These are phyloP conservation scores for Brachionus paranguensis DNA, from an alignment of 1,140 invertebrate species.

Conservation along the genomic window DNA sequence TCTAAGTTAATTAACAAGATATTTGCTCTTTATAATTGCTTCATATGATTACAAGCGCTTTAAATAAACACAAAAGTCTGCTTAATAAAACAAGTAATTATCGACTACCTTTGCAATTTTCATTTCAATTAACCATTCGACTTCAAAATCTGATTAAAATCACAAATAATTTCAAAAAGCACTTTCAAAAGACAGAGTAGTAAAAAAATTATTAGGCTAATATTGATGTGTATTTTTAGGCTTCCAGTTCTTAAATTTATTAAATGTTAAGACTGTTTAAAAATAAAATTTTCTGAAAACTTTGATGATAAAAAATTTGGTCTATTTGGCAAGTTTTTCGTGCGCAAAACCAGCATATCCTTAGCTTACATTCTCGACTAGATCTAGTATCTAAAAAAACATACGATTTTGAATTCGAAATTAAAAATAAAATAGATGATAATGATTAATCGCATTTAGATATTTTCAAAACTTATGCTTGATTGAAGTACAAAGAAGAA, in stretches of 20 bases:
- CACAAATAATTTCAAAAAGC: not conserved
- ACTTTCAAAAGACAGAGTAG: not conserved
- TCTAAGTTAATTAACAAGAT: slow-evolving; percentile 26
- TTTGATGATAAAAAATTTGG: not conserved
- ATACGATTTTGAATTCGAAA: not conserved
- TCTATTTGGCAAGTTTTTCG: not conserved
- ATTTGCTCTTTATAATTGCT: not conserved
- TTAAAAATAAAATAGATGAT: slow-evolving; percentile 21
- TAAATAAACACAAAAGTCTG: not conserved
- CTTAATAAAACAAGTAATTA: not conserved
- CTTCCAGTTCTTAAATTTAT: not conserved
- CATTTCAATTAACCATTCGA: not conserved
- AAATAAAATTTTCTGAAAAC: not conserved
- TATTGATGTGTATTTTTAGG: not conserved
- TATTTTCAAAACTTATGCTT: slow-evolving; percentile 3
- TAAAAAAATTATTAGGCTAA: not conserved
- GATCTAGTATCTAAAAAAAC: slow-evolving; percentile 9
- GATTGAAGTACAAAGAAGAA: slow-evolving; percentile 5
- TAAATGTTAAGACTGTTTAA: not conserved
- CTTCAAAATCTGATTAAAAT: not conserved
- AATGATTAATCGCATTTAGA: slow-evolving; percentile 36
- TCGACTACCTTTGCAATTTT: not conserved
- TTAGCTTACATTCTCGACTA: not conserved
- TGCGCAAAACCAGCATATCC: not conserved
- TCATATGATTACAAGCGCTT: not conserved